Base-by-base conservation (phyloP, 2,113 vertebrate genomes). In the Actenoides hombroni region DNA sequence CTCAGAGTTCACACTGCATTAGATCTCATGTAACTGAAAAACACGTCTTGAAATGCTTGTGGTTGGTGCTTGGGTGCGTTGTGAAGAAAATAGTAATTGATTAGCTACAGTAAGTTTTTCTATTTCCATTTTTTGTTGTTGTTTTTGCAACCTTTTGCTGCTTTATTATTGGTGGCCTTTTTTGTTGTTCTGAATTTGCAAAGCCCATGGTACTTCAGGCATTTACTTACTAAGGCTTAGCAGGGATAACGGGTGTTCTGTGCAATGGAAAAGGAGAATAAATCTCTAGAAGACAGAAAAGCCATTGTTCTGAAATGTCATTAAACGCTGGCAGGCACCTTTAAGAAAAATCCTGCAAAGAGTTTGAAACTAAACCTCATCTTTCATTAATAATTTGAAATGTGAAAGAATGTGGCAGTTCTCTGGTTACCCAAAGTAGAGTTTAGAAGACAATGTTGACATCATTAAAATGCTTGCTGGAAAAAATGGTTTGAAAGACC, bases 181-280 rank as follows among this genome's bases (percentile, higher is more conserved):
- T 77, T 70, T 70, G 25, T 57, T 75, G 46, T 33, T 63, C 46
- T 65, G 63, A 78, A 46, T 91, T 86, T 82, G 53, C 61, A 76
- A 60, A 87, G 35, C 23, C 37, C 3, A 0, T 29, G 21, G 64
- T 94, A 56, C 18, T 88, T 79, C 83, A 53, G 11, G 64, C 51
- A 46, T 91, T 90, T 90, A n/a, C 33, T 89, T 95, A 35, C 42
- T 89, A 65, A 79, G 61, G 70, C 54, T 94, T 88, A 83, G 31
- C 11, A 74, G 76, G 80, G 57, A 85, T 91, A 91, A 82, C 1
- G 0, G 35, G 26, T 1, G 0, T 91, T 94, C 40, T 87, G 7
- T 83, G 82, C 74, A 69, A 16, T 25, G 37, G 78, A 39, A 64
- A 80, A 94, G 71, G 53, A 92, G 51, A 83, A 56, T 48, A 81